Conservation (phyloP, 2,797 vertebrate genomes). For the Podargus strigoides region DNA sequence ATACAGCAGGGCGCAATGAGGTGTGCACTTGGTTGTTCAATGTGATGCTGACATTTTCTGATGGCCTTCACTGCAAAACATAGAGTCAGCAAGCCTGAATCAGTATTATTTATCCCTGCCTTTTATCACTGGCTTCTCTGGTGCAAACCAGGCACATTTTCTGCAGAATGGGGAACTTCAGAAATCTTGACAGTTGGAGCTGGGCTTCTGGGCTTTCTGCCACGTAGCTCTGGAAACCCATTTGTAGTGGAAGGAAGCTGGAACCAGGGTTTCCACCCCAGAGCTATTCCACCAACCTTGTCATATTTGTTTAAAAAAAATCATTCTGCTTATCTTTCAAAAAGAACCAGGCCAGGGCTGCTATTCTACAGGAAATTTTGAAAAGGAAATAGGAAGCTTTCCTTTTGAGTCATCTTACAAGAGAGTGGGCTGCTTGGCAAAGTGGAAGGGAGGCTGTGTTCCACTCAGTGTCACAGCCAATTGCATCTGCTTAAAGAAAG, state of each 20-base stretch:
- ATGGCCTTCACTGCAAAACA: not conserved
- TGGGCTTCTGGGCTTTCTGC: not conserved
- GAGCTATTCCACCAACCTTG: not conserved
- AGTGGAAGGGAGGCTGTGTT: not conserved
- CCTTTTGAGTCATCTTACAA: not conserved
- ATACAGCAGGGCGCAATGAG: not conserved
- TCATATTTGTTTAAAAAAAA: not conserved
- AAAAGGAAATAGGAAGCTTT: not conserved
- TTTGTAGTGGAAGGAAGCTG: not conserved
- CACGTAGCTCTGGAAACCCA: not conserved
- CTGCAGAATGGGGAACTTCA: not conserved
- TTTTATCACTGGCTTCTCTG: not conserved
- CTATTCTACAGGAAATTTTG: not conserved
- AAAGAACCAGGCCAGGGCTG: not conserved
- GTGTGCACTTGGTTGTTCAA: not conserved
- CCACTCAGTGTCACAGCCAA: not conserved
- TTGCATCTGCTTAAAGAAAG: not conserved
- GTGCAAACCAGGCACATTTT: not conserved
- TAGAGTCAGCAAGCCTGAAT: not conserved
- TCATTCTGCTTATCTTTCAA: not conserved
- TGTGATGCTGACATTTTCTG: not conserved
- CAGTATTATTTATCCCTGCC: not conserved
- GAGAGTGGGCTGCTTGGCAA: not conserved
- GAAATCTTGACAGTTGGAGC: not conserved
- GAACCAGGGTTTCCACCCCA: not conserved